phyloP scores from a whole-genome alignment of 1,140 invertebrate genomes.

The Uloborus diversus region DNA sequence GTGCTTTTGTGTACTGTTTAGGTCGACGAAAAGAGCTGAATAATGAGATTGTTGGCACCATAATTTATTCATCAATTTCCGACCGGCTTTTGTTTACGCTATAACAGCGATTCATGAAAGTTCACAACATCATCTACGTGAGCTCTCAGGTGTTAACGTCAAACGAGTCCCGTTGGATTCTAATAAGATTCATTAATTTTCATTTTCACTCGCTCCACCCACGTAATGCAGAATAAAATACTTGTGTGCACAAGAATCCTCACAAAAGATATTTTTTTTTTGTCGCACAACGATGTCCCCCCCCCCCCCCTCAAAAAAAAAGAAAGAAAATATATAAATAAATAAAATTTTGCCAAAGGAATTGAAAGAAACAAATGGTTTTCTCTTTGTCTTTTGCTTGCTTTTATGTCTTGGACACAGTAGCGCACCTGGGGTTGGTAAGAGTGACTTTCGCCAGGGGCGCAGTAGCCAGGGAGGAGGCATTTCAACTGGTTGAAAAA shows the following conservation, averaged over 20 bases:
- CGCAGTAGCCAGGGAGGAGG: too few species aligned
- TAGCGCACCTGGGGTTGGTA: too few species aligned
- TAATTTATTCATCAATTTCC: conserved; percentile 57
- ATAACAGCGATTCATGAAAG: conserved; percentile 45
- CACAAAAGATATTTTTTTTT: conserved; percentile 25
- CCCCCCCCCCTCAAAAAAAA: too few species aligned
- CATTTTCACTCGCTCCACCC: conserved; percentile 46
- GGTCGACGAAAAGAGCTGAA: conserved; percentile 49
- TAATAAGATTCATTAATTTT: conserved; percentile 56
- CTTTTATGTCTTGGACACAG: too few species aligned
- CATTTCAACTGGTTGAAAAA: too few species aligned
- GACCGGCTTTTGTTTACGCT: conserved; percentile 52
- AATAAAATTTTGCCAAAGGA: too few species aligned
- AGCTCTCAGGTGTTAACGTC: conserved; percentile 44
- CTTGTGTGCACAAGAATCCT: conserved; percentile 25
- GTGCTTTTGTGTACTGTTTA: conserved; percentile 48
- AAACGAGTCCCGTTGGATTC: conserved; percentile 32
- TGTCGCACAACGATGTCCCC: too few species aligned
- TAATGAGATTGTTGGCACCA: conserved; percentile 55
- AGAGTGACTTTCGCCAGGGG: too few species aligned
- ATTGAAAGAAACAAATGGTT: too few species aligned
- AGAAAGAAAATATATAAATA: too few species aligned
- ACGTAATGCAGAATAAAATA: conserved; percentile 34
- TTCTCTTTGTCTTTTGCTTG: too few species aligned
- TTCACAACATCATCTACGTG: conserved; percentile 21